Evolutionary conservation across 2,888 invertebrate species (phyloP).

Genomic region (Quadroppia sp.): DNA sequence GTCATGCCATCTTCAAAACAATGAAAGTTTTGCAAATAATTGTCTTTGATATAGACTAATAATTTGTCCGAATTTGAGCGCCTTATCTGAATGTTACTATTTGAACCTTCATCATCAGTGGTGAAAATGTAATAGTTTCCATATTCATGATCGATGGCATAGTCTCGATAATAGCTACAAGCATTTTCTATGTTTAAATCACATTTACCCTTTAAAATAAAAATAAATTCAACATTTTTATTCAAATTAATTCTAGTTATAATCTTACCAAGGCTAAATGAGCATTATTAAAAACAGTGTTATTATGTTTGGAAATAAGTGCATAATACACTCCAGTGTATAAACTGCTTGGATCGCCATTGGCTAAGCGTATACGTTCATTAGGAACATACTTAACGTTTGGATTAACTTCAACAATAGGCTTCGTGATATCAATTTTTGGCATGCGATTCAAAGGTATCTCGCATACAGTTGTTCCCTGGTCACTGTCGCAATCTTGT

Average conservation of each 20-base stretch:
- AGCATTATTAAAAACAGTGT: not conserved
- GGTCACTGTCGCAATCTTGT: not conserved
- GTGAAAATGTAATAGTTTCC: not conserved
- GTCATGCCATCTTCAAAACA: not conserved
- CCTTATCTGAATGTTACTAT: not conserved
- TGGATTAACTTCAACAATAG: not conserved
- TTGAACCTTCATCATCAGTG: not conserved
- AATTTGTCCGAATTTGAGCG: not conserved
- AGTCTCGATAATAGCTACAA: not conserved
- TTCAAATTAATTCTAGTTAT: not conserved
- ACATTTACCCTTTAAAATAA: not conserved
- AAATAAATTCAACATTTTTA: not conserved
- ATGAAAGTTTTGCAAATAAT: not conserved
- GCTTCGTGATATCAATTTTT: too few species aligned
- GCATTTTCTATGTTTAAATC: not conserved
- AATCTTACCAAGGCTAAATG: not conserved
- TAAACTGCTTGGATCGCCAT: not conserved
- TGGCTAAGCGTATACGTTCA: not conserved
- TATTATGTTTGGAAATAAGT: not conserved
- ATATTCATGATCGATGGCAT: not conserved
- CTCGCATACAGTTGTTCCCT: not conserved
- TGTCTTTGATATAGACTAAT: not conserved
- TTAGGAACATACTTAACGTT: not conserved
- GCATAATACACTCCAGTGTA: not conserved
- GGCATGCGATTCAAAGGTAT: not conserved